Evolutionary conservation across 2,888 invertebrate genomes (phyloP), one percentile per base, ranked within the genome.

Genomic region (Drosophila atroscutellata): DNA sequence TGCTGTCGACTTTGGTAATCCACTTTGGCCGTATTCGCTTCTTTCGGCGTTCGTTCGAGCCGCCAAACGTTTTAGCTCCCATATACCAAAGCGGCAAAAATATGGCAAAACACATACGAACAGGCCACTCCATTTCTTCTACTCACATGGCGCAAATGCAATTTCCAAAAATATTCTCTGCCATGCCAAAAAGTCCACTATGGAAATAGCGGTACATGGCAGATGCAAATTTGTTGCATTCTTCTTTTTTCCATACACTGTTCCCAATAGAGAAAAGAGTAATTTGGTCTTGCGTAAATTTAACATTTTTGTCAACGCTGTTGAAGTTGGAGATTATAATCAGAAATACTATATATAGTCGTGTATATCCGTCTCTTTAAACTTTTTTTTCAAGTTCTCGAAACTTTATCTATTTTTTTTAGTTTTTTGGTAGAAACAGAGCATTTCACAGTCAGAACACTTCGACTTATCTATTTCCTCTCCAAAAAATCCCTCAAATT

Each of bases 21-120:
- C 89, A 89, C 87, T 85, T 89, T 89, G 58, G 71, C 54, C 69
- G 67, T 57, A 72, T 72, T 72, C 73, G 75, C 72, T 74, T 72
- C 81, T 72, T 70, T 72, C 71, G 64, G 80, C 86, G 62, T 75
- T 73, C 75, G 72, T 88, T 89, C 72, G 80, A 77, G 85, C 87
- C 87, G 75, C 70, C 82, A 80, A 89, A 81, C 87, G 80, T 81
- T 87, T 89, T 75, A 71, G 87, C 87, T 80, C 74, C 74, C 75
- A 84, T 72, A 57, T 68, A 73, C 87, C 72, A 72, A 75, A 75
- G 80, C 71, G 57, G 47, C 66, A 50, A 61, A 85, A 80, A 75
- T 77, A 77, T 70, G 66, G 55, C 62, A 61, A 61, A 18, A 55
- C 50, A 66, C 50, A 67, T 55, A 61, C 39, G 49, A 6, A 20